Percentiles rank a stretch among this genome's conserved stretches.
Evolutionary conservation across 2,113 vertebrate genomes (phyloP).

Genomic region (Rhinoderma darwinii): DNA sequence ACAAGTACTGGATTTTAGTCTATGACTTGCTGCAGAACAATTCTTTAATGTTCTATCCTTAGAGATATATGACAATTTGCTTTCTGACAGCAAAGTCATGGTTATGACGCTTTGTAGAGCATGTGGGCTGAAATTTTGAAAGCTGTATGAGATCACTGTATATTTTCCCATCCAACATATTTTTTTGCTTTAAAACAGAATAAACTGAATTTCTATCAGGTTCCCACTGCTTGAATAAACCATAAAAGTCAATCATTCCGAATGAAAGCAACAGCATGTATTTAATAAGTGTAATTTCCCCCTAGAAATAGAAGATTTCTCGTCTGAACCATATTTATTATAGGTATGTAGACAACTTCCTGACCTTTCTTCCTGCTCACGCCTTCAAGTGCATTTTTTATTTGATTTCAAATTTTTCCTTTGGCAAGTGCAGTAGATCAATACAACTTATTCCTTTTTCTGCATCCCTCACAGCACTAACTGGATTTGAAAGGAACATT

Average conservation of each 20-base stretch:
- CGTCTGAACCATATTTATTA: conserved; percentile 17
- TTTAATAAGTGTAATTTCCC: conserved; percentile 50
- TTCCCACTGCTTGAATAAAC: background rate
- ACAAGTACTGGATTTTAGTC: background rate
- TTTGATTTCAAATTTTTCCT: conserved; percentile 51
- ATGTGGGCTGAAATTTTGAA: background rate
- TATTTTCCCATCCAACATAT: background rate
- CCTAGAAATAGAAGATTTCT: conserved; percentile 32
- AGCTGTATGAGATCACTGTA: background rate
- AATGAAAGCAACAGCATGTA: conserved; percentile 9
- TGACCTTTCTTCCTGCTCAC: conserved; percentile 30
- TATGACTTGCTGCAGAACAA: background rate
- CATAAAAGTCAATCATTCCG: conserved; percentile 36
- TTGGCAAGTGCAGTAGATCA: conserved; percentile 51
- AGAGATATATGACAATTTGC: background rate
- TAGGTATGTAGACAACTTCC: conserved; percentile 41
- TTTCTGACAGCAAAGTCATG: background rate
- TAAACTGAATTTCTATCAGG: background rate
- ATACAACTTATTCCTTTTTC: conserved; percentile 36
- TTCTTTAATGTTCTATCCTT: background rate
- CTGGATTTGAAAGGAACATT: conserved; percentile 45
- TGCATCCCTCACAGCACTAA: conserved; percentile 17
- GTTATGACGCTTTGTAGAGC: background rate
- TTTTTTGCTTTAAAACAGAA: background rate
- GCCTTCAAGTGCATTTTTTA: conserved; percentile 34